A percentile compares a stretch with the other conserved stretches of the same genome.
Evolutionary conservation across 2,888 invertebrate genomes (phyloP).

Genomic region (Kuschelorhynchus macadamiae): DNA sequence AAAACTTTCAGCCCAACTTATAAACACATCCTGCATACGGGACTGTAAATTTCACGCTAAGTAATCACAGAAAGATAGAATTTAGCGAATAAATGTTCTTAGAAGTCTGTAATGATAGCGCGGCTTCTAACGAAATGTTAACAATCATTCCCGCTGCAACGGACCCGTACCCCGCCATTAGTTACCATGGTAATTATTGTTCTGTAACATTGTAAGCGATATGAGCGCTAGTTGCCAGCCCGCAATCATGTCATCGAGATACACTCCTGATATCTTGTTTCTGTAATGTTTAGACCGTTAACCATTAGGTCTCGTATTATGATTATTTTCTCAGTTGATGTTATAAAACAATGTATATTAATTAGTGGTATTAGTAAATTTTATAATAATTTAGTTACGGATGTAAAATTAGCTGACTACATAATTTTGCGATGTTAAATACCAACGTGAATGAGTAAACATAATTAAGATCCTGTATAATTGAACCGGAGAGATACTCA

Average conservation of each 20-base stretch:
- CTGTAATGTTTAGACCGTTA: no score
- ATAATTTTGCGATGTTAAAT: no score
- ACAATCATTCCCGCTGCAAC: conserved; percentile 21
- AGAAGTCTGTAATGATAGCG: conserved; percentile 1
- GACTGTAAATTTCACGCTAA: background rate
- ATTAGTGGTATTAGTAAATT: no score
- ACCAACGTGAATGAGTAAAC: no score
- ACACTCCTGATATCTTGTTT: background rate
- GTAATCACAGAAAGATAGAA: background rate
- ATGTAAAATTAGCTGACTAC: no score
- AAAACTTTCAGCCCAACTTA: background rate
- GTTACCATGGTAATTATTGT: conserved; percentile 7
- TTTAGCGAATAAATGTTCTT: background rate
- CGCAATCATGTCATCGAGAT: conserved; percentile 3
- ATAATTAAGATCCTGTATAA: no score
- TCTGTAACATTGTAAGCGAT: background rate
- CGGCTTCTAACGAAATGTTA: conserved; percentile 5
- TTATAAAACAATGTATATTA: no score
- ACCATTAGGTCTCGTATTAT: no score
- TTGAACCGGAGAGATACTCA: no score
- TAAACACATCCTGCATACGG: background rate
- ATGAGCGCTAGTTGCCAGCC: background rate
- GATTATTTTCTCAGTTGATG: no score
- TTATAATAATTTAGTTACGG: no score
- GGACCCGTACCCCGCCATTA: background rate